A percentile compares a stretch with the other conserved stretches of the same genome.
phyloP scores from a whole-genome alignment of 1,140 invertebrate genomes.

The Gryon sp. region DNA sequence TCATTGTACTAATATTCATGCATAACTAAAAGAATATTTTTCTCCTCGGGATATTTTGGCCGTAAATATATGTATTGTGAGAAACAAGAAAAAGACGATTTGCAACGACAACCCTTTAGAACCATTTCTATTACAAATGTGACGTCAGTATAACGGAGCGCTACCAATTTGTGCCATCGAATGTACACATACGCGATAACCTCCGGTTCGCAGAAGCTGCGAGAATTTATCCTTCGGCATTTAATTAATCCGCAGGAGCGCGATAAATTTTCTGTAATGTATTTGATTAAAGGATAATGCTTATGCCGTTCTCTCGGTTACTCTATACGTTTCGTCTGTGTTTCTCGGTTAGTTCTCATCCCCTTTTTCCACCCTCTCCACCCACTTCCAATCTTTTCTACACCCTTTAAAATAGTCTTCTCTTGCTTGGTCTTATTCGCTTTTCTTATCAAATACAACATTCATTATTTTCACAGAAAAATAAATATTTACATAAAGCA shows the following conservation, averaged over 20 bases:
- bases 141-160: conserved; percentile 33
- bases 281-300: conserved; percentile 80
- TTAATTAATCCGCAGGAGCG: conserved; percentile 78
- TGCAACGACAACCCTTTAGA: conserved; percentile 32
- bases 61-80: conserved; percentile 34
- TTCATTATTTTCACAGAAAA: conserved; percentile 25
- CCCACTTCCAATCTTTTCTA: conserved; percentile 18
- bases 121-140: conserved; percentile 57
- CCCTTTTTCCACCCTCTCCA: not conserved
- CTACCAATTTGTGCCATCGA: conserved; percentile 59
- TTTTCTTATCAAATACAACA: conserved; percentile 23
- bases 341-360: conserved; percentile 28
- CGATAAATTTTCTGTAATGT: conserved; percentile 80
- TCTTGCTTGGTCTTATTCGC: conserved; percentile 30
- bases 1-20: conserved; percentile 31
- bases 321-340: conserved; percentile 26
- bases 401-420: conserved; percentile 29
- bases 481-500: not conserved
- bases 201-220: conserved; percentile 55
- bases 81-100: conserved; percentile 56
- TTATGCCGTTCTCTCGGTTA: conserved; percentile 62
- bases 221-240: conserved; percentile 79
- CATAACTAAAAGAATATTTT: conserved; percentile 45
- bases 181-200: conserved; percentile 59
- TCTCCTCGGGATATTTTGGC: conserved; percentile 19